These are phyloP conservation scores for Agrochola litura DNA, from an alignment of 2,888 invertebrate species.

Conservation along the genomic window DNA sequence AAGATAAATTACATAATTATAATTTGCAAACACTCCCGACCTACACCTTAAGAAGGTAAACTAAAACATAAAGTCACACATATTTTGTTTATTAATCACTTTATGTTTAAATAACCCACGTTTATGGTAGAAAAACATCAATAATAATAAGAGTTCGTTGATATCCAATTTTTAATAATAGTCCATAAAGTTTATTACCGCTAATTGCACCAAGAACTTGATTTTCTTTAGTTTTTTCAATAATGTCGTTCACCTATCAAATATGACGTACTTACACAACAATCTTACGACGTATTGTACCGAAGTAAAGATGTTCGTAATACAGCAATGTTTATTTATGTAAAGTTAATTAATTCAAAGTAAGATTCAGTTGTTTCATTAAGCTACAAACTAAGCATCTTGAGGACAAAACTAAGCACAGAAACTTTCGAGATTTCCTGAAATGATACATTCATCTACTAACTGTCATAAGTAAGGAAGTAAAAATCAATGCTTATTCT, in stretches of 20 bases:
- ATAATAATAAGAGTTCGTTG: slow-evolving; percentile 45
- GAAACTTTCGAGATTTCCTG: not conserved
- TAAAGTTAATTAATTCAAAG: not conserved
- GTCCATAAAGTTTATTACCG: slow-evolving; percentile 60
- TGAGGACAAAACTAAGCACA: not conserved
- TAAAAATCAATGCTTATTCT: no score
- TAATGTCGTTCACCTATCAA: slow-evolving; percentile 48
- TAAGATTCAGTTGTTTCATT: not conserved
- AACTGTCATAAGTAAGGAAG: not conserved
- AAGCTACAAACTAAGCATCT: not conserved
- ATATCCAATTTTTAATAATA: slow-evolving; percentile 57
- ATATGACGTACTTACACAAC: slow-evolving; percentile 16
- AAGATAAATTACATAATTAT: not conserved
- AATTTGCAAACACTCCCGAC: not conserved
- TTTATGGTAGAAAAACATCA: slow-evolving; percentile 32
- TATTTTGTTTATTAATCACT: slow-evolving; percentile 5
- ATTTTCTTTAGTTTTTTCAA: slow-evolving; percentile 44
- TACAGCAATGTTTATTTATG: not conserved
- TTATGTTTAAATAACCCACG: not conserved
- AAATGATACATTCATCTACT: not conserved
- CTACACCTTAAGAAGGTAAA: slow-evolving; percentile 3
- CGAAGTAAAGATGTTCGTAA: not conserved
- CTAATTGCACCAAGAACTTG: slow-evolving; percentile 63
- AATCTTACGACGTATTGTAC: not conserved
- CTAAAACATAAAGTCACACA: not conserved